These are phyloP conservation scores for Brachionus rubens DNA, from an alignment of 1,140 invertebrate species.

Conservation along the genomic window DNA sequence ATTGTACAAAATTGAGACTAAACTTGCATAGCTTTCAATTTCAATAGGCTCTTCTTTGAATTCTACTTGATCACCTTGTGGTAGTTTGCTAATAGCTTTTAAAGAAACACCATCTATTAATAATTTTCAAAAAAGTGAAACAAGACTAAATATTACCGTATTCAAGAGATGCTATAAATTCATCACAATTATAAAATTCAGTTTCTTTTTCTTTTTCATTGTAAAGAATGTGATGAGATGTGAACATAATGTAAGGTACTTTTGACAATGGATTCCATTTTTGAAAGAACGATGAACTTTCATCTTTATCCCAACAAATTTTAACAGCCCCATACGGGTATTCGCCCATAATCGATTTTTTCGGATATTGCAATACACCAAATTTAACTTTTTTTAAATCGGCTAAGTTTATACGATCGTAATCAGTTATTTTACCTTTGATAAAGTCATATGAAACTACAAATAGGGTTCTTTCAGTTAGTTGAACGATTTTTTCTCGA, in stretches of 20 bases:
- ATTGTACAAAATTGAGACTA: conserved; percentile 77
- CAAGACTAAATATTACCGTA: conserved; percentile 61
- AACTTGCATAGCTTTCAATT: conserved; percentile 74
- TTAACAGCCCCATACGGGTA: conserved; percentile 71
- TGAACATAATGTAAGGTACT: conserved; percentile 74
- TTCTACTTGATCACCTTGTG: conserved; percentile 50
- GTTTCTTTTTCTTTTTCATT: conserved; percentile 64
- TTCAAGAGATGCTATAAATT: conserved; percentile 56
- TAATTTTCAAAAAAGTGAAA: background rate
- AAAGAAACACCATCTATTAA: conserved; percentile 4
- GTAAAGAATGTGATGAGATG: conserved; percentile 76
- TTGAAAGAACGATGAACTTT: conserved; percentile 68
- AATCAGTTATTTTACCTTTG: conserved; percentile 69
- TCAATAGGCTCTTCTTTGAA: conserved; percentile 71
- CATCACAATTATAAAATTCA: conserved; percentile 57
- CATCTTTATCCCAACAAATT: conserved; percentile 70
- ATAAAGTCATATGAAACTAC: conserved; percentile 74
- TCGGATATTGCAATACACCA: background rate
- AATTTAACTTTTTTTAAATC: conserved; percentile 47
- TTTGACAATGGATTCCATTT: conserved; percentile 81
- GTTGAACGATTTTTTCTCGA: conserved; percentile 72
- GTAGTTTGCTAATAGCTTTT: conserved; percentile 48
- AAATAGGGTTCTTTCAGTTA: conserved; percentile 70
- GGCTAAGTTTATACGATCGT: conserved; percentile 67
- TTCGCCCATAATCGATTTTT: conserved; percentile 48